Conservation (phyloP, 2,797 vertebrate species). For the Cetoscarus ocellatus region DNA sequence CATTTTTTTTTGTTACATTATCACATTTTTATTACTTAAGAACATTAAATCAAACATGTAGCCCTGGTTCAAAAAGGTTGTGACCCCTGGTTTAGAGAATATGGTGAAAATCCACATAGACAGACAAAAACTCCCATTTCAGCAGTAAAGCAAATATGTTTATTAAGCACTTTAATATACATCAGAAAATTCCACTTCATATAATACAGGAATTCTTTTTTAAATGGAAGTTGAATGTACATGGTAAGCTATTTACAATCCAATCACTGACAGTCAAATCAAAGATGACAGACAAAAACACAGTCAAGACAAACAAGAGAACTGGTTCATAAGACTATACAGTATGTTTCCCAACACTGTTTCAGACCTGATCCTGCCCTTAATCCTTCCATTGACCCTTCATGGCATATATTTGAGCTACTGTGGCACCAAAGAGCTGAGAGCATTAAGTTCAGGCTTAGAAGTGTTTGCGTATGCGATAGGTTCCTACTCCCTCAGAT, state of each 20-base stretch:
- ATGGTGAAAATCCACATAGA: neutral
- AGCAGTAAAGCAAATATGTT: slow-evolving; percentile 99
- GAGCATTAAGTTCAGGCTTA: slow-evolving; percentile 63
- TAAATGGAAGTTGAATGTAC: slow-evolving; percentile 97
- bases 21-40: too few relatives aligned
- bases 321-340: slow-evolving; percentile 77
- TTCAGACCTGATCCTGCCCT: slow-evolving; percentile 65
- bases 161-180: slow-evolving; percentile 99
- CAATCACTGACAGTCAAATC: slow-evolving; percentile 78
- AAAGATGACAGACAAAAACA: slow-evolving; percentile 75
- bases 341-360: slow-evolving; percentile 75
- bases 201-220: slow-evolving; percentile 98
- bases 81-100: neutral
- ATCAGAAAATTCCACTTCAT: slow-evolving; percentile 93
- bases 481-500: slow-evolving; percentile 46
- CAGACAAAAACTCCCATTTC: slow-evolving; percentile 54
- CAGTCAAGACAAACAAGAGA: slow-evolving; percentile 84
- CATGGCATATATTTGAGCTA: slow-evolving; percentile 55
- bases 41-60: too few relatives aligned
- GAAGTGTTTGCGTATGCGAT: slow-evolving; percentile 74
- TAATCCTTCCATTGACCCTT: slow-evolving; percentile 69
- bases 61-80: too few relatives aligned
- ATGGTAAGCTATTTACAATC: slow-evolving; percentile 96
- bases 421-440: slow-evolving; percentile 59
- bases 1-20: too few relatives aligned